A percentile compares a stretch with the other conserved stretches of the same genome.
Conservation (phyloP, 2,888 invertebrate genomes). For the Eugnorisma glareosa region DNA sequence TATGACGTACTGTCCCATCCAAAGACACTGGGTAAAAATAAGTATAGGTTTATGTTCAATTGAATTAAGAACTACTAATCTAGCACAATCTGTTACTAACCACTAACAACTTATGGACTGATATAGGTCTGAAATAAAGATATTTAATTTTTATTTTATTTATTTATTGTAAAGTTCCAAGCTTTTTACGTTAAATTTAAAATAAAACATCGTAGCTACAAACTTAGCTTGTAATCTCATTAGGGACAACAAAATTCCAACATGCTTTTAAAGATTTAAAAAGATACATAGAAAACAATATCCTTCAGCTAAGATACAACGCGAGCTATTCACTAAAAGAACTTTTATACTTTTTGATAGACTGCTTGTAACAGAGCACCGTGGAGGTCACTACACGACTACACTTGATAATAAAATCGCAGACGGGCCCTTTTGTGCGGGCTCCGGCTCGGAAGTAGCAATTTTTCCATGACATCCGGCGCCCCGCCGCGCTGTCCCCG, state of each 20-base stretch:
- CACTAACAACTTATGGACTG: too few relatives aligned
- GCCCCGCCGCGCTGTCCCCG: constrained; percentile 83
- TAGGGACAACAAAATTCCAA: not conserved
- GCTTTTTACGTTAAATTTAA: not conserved
- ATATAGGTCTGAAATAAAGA: too few relatives aligned
- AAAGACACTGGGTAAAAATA: too few relatives aligned
- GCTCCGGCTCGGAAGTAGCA: constrained; percentile 85
- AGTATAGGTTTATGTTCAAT: too few relatives aligned
- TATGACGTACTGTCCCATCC: too few relatives aligned
- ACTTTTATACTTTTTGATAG: constrained; percentile 78
- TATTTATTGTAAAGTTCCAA: not conserved
- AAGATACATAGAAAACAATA: constrained; percentile 46
- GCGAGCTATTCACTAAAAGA: constrained; percentile 70
- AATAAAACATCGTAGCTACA: not conserved
- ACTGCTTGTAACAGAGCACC: constrained; percentile 76
- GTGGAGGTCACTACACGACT: constrained; percentile 82
- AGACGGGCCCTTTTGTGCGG: constrained; percentile 82
- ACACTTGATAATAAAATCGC: constrained; percentile 84
- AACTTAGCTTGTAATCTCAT: constrained; percentile 15
- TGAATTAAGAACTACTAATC: too few relatives aligned
- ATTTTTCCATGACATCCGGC: constrained; percentile 88
- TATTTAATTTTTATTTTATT: too few relatives aligned
- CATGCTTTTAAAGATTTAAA: constrained; percentile 4
- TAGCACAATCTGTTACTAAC: too few relatives aligned
- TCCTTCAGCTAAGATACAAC: constrained; percentile 40